Evolutionary conservation across 2,888 invertebrate genomes (phyloP), one percentile per base, ranked within the genome.

Genomic region (Omphaloscelis lunosa): DNA sequence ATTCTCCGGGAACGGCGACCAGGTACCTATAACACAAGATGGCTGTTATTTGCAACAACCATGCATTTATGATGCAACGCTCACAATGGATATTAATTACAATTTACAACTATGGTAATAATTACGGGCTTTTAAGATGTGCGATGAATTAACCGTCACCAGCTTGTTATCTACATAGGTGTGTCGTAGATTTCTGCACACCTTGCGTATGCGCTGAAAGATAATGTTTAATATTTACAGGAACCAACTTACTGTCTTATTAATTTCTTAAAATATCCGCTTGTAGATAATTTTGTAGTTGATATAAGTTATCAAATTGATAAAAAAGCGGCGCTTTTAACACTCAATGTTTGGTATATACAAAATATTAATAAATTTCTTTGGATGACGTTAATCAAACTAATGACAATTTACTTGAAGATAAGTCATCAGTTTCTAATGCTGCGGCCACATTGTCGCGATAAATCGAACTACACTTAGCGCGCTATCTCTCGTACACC

Each of bases 91-190:
- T 75, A 69, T 80, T 75, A 71, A 75, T 71, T 72, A 34, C 74
- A 63, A 34, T 74, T 71, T 74, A 48, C 71, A 68, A 34, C 75
- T 59, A 72, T 69, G 68, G 68, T 84, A 61, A 66, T 80, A 63
- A 73, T 67, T 67, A 69, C 72, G 72, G 61, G 27, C 23, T 75
- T 80, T 81, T 76, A 66, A 75, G 65, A 80, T 80, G 67, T 81
- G 45, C 41, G 77, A 72, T 65, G 7, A 66, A 74, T 53, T 72
- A 56, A 78, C 59, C 53, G 67, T 83, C 77, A 61, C 59, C 39
- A 73, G 62, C 72, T 82, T 34, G 59, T 53, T 77, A 56, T 27
- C 29, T 72, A 59, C 11, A 29, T 51, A 59, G 41, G 45, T 66
- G 51, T 59, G 29, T 27, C n/a, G 56, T 62, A 58, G 45, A 72